Percentiles rank a stretch among this genome's conserved stretches.
phyloP scores from a whole-genome alignment of 2,888 invertebrate genomes.

The Chrysopilus asiliformis region DNA sequence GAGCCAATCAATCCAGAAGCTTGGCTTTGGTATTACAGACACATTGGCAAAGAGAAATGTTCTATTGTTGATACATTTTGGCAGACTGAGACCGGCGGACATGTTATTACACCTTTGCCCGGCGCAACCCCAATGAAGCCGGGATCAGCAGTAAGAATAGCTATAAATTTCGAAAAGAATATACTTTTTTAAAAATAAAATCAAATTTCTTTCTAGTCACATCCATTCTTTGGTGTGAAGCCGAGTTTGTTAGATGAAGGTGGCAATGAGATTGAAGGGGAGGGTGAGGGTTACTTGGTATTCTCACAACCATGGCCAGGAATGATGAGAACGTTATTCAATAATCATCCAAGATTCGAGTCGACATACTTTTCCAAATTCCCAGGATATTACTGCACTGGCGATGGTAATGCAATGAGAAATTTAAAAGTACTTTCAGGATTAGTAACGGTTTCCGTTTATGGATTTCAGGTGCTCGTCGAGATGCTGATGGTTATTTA shows the following conservation, averaged over 20 bases:
- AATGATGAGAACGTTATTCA: constrained; percentile 89
- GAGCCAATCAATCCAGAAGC: constrained; percentile 99
- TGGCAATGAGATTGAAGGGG: constrained; percentile 71
- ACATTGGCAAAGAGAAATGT: constrained; percentile 68
- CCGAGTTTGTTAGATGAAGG: constrained; percentile 78
- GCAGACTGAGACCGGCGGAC: constrained; percentile 99
- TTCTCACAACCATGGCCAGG: constrained; percentile 96
- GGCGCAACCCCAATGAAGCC: constrained; percentile 96
- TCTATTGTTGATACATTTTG: constrained; percentile 97
- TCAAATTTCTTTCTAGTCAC: constrained; percentile 45
- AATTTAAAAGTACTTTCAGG: too few relatives aligned
- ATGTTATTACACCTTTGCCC: constrained; percentile 89
- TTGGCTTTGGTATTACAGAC: constrained; percentile 88
- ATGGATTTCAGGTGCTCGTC: constrained; percentile 55
- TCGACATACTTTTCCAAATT: constrained; percentile 91
- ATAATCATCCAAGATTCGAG: constrained; percentile 81
- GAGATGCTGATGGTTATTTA: constrained; percentile 87
- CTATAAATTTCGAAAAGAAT: neutral
- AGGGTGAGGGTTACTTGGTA: constrained; percentile 89
- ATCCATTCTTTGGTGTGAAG: constrained; percentile 95
- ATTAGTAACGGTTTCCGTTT: too few relatives aligned
- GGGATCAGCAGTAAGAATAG: constrained; percentile 75
- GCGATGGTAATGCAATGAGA: constrained; percentile 94
- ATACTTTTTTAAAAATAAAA: constrained; percentile 2
- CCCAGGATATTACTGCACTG: constrained; percentile 94